Conservation (phyloP, 2,888 invertebrate genomes). For the Agapostemon virescens region DNA sequence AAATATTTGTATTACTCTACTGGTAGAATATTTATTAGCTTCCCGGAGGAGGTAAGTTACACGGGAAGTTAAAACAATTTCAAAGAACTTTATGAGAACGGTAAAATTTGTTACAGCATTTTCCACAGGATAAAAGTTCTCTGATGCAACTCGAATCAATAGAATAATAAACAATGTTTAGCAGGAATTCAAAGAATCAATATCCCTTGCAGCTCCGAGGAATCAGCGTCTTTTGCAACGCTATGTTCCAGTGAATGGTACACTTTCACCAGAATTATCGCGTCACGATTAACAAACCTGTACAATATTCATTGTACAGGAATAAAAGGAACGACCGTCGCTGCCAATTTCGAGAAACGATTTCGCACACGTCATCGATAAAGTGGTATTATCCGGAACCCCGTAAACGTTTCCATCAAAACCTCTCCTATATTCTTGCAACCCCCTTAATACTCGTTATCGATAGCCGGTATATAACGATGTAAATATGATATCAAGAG, state of each 20-base stretch:
- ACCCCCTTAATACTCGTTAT: slow-evolving; percentile 16
- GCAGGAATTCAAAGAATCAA: slow-evolving; percentile 17
- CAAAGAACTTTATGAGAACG: not conserved
- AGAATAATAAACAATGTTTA: slow-evolving; percentile 1
- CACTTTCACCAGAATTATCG: slow-evolving; percentile 40
- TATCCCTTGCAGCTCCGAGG: slow-evolving; percentile 4
- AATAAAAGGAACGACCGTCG: slow-evolving; percentile 35
- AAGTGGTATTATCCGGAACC: slow-evolving; percentile 47
- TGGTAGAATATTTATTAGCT: not conserved
- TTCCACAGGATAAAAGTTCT: not conserved
- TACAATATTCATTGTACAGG: slow-evolving; percentile 39
- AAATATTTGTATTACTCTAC: not conserved
- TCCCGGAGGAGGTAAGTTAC: not conserved
- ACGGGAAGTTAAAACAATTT: not conserved
- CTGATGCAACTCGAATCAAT: not conserved
- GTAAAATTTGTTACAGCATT: not conserved
- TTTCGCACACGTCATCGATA: slow-evolving; percentile 48
- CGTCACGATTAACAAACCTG: slow-evolving; percentile 39
- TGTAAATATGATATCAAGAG: slow-evolving; percentile 20
- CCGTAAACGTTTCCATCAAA: slow-evolving; percentile 43
- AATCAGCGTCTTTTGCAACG: slow-evolving; percentile 32
- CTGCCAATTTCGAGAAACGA: slow-evolving; percentile 52
- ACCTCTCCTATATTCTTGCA: not conserved
- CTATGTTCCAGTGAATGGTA: slow-evolving; percentile 44
- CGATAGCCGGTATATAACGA: slow-evolving; percentile 21